Evolutionary conservation across 2,888 invertebrate genomes (phyloP).

Genomic region (Thera britannica): DNA sequence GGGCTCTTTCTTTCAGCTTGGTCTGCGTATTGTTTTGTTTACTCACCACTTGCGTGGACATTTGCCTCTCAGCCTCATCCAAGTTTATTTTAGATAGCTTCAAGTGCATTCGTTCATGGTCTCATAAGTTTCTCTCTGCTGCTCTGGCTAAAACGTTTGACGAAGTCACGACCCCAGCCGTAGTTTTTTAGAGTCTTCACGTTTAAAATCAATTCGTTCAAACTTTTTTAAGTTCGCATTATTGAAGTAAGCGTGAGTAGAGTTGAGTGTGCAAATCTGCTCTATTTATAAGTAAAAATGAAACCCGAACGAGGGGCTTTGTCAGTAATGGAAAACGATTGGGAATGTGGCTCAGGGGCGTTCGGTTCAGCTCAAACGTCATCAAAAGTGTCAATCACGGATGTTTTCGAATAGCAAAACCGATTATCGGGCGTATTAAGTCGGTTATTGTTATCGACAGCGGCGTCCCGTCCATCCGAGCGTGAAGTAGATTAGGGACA

Average conservation of each 20-base stretch:
- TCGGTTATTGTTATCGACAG: constrained; percentile 83
- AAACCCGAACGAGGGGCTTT: constrained; percentile 27
- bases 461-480: constrained; percentile 69
- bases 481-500: constrained; percentile 83
- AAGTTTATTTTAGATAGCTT: constrained; percentile 51
- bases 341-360: constrained; percentile 54
- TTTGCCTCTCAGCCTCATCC: constrained; percentile 67
- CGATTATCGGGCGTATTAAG: constrained; percentile 84
- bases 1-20: constrained; percentile 67
- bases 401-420: constrained; percentile 82
- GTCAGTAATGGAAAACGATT: constrained; percentile 57
- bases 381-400: constrained; percentile 82
- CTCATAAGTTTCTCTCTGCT: constrained; percentile 50
- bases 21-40: constrained; percentile 67
- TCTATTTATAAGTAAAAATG: constrained; percentile 43
- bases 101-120: constrained; percentile 56
- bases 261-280: constrained; percentile 23
- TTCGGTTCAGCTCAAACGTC: constrained; percentile 70
- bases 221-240: constrained; percentile 12
- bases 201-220: constrained; percentile 18
- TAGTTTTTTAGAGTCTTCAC: constrained; percentile 26
- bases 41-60: constrained; percentile 66
- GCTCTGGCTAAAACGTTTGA: constrained; percentile 44
- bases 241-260: constrained; percentile 26
- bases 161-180: constrained; percentile 40